Evolutionary conservation across 2,113 vertebrate species (phyloP), one percentile per base, ranked within the genome.

Genomic region (Nanger granti): DNA sequence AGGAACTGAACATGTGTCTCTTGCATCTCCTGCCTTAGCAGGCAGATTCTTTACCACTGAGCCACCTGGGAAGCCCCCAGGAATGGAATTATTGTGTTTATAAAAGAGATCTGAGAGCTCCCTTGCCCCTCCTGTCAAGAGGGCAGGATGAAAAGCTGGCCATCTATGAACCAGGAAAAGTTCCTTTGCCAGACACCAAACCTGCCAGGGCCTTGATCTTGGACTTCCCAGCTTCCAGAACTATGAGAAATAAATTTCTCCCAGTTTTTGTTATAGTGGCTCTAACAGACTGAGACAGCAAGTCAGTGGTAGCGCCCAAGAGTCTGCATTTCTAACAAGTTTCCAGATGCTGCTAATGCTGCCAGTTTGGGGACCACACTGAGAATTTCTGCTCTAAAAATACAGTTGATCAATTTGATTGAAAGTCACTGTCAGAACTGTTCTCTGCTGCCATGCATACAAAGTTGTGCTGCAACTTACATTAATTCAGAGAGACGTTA

Each of bases 391-490:
- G 85, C 86, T 94, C 62, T 82, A 41, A 89, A 97, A 88, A 87
- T 8, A 62, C 44, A 54, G 54, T 57, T 34, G 59, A 93, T 95
- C 41, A 89, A 20, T 95, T 54, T 94, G 94, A 96, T 87, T 57
- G 95, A 93, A 95, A 90, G 87, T 93, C 37, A 8, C 66, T 76
- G 89, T 95, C 93, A 96, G 95, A 55, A 31, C 89, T 5, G 29
- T 52, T n/a, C 89, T 97, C 89, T 15, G 49, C 44, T 12, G n/a
- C 91, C 80, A 2, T 15, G 94, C 89, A 73, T 11, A 73, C 15
- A 66, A 47, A 1, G 15, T 5, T 11, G 44, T 8, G 6, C 47
- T 24, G 55, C 83, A 57, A 8, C 89, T 93, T 31, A 34, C 84
- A 24, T 92, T 84, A 91, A 94, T 79, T 91, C 92, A 54, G 83